These are phyloP conservation scores for Momotus momota DNA, from an alignment of 2,797 vertebrate species.

Conservation along the genomic window DNA sequence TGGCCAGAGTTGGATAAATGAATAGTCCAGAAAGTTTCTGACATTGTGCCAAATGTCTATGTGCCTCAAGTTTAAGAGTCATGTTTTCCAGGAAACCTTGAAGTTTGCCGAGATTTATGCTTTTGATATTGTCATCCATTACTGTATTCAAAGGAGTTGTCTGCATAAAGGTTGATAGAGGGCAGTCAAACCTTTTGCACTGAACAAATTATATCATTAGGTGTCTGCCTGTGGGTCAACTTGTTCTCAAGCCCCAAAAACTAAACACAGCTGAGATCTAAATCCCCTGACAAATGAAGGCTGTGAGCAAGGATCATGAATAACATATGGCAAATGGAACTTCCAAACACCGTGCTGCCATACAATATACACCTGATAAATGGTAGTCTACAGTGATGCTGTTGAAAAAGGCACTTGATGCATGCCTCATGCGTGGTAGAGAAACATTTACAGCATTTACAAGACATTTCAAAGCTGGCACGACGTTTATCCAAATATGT, in stretches of 20 bases:
- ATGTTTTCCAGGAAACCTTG: conserved; percentile 79
- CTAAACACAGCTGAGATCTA: conserved; percentile 86
- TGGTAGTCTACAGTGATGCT: conserved; percentile 74
- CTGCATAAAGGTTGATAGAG: conserved; percentile 80
- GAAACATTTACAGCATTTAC: conserved; percentile 34
- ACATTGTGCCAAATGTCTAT: conserved; percentile 79
- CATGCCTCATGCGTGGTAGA: conserved; percentile 63
- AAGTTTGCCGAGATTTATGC: conserved; percentile 78
- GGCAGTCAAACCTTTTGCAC: conserved; percentile 81
- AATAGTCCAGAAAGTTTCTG: conserved; percentile 81
- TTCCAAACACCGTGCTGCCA: conserved; percentile 79
- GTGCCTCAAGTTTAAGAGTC: conserved; percentile 75
- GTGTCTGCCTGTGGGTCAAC: conserved; percentile 83
- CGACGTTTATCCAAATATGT: background rate
- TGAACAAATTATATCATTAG: conserved; percentile 83
- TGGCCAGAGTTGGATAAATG: conserved; percentile 79
- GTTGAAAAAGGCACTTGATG: conserved; percentile 75
- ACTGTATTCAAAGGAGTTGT: conserved; percentile 81
- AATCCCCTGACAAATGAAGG: conserved; percentile 86
- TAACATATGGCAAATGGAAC: conserved; percentile 85
- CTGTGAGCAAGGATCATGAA: conserved; percentile 81
- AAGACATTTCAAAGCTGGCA: conserved; percentile 39
- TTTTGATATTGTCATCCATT: conserved; percentile 79
- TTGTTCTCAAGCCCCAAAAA: conserved; percentile 84
- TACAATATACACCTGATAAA: conserved; percentile 85